Conservation (phyloP, 2,888 invertebrate genomes). For the Drosophila fungiperda region DNA sequence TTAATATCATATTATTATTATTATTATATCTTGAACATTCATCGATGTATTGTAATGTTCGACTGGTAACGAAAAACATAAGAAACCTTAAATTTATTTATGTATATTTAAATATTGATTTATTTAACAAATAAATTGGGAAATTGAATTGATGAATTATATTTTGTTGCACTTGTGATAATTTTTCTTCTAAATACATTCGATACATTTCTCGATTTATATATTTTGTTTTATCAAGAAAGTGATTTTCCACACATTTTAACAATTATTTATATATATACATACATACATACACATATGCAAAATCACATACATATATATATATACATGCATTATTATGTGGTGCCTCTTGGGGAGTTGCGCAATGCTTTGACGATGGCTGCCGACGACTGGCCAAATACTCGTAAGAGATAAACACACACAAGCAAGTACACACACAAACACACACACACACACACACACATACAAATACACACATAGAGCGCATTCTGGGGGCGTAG, state of each 20-base stretch:
- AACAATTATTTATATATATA: not conserved
- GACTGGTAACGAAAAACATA: not conserved
- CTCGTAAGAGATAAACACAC: constrained; percentile 5
- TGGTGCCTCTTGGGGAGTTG: not conserved
- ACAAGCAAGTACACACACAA: not conserved
- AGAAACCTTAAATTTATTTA: not conserved
- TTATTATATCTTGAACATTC: not conserved
- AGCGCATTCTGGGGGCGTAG: constrained; percentile 7
- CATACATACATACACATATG: not conserved
- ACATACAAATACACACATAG: not conserved
- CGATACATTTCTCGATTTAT: not conserved
- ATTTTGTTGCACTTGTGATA: not conserved
- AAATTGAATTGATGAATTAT: not conserved
- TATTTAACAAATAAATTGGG: not conserved
- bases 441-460: not conserved
- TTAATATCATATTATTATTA: not conserved
- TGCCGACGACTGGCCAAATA: constrained; percentile 27
- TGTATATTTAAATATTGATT: not conserved
- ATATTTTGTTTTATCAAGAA: not conserved
- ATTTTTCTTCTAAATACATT: not conserved
- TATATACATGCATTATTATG: not conserved
- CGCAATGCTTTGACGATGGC: constrained; percentile 19
- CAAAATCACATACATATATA: not conserved
- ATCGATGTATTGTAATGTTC: not conserved
- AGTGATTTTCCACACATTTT: constrained; percentile 2